A percentile compares a stretch with the other conserved stretches of the same genome.
These are phyloP conservation scores for Sardinella longiceps DNA, from an alignment of 2,797 vertebrate species.

Conservation along the genomic window DNA sequence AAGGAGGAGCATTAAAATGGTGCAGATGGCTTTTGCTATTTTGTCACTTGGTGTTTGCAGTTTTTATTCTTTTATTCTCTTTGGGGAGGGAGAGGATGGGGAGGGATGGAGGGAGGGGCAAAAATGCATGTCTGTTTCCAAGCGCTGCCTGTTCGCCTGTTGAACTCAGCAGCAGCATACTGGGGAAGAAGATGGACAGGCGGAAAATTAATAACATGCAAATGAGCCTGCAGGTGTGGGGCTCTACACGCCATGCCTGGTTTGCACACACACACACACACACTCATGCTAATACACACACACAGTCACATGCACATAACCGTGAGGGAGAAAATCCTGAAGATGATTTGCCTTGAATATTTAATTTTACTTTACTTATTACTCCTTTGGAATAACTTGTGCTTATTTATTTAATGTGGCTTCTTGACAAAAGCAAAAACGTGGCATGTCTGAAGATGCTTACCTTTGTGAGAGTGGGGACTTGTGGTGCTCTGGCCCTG, in stretches of 20 bases:
- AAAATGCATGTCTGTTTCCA: background rate
- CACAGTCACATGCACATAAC: background rate
- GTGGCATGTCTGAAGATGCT: background rate
- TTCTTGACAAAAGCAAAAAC: background rate
- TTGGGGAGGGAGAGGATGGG: background rate
- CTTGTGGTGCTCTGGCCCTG: no score
- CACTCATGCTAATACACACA: background rate
- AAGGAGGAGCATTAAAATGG: background rate
- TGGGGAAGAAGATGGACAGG: conserved; percentile 32
- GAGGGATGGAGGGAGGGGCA: background rate
- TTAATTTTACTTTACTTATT: no score
- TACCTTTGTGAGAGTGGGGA: no score
- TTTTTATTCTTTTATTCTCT: background rate
- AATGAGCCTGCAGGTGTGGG: conserved; percentile 50
- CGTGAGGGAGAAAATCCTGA: background rate
- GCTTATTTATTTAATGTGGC: no score
- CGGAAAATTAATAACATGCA: conserved; percentile 45
- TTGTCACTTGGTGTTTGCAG: background rate
- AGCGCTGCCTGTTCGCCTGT: conserved; percentile 20
- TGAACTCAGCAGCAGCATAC: conserved; percentile 48
- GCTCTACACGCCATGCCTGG: conserved; percentile 37
- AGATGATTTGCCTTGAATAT: background rate
- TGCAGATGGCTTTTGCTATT: background rate
- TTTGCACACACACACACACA: background rate
- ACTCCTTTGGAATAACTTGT: background rate